phyloP scores from a whole-genome alignment of 1,140 invertebrate species.

The Cataglyphis hispanica region DNA sequence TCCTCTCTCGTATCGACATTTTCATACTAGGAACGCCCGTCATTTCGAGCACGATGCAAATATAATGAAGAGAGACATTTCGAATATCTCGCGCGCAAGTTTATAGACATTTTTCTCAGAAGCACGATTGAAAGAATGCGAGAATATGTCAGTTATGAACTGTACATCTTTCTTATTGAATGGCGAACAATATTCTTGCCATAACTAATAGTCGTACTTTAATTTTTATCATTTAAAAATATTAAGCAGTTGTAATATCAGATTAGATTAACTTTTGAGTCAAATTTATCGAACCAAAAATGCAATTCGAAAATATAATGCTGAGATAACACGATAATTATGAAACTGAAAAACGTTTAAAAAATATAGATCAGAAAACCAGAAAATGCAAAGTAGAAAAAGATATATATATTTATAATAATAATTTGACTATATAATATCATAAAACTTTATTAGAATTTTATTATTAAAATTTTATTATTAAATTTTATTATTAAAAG shows the following conservation, averaged over 20 bases:
- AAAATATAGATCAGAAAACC: too few species aligned
- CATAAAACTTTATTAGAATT: background rate
- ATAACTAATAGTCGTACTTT: conserved; percentile 81
- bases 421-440: background rate
- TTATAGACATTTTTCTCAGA: conserved; percentile 5
- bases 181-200: conserved; percentile 64
- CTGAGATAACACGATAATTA: background rate
- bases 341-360: background rate
- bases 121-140: conserved; percentile 17
- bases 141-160: conserved; percentile 80
- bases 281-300: conserved; percentile 16
- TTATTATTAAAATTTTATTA: background rate
- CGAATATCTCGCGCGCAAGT: background rate
- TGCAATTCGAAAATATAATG: background rate
- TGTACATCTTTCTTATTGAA: conserved; percentile 80
- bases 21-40: conserved; percentile 13
- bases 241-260: conserved; percentile 59
- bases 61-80: conserved; percentile 35
- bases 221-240: conserved; percentile 84
- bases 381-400: too few species aligned
- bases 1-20: conserved; percentile 54
- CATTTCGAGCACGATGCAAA: conserved; percentile 22
- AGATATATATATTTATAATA: background rate
- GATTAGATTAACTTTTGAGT: background rate
- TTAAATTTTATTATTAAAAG: background rate